Evolutionary conservation across 2,113 vertebrate genomes (phyloP), one percentile per base, ranked within the genome.

Genomic region (Nycticorax nycticorax): DNA sequence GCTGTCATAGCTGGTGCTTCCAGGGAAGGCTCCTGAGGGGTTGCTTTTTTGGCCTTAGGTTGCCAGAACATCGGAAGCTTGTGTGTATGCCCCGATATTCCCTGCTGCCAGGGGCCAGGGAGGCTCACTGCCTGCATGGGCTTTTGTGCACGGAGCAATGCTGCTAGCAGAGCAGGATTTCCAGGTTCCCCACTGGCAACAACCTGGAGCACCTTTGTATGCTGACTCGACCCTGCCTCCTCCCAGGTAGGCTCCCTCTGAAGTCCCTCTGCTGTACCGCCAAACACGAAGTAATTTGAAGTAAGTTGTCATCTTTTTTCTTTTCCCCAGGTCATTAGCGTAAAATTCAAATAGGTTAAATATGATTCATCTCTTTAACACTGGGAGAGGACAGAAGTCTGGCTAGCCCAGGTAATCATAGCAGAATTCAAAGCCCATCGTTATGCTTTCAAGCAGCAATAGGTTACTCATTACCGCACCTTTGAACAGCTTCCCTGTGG

Each of bases 401-500:
- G 84, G 89, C 92, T 95, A 28, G 76, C 86, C 81, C 86, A 81
- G 84, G 95, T 94, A 84, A 75, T 32, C 26, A n/a, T 7, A 75
- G 66, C 62, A 85, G 92, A 90, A 95, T 92, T 94, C 92, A 92
- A 92, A 95, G 91, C 69, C 84, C 66, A 4, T 53, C 6, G 1
- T 57, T 41, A 50, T 66, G 41, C 91, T 96, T 96, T 93, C 89
- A 92, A 82, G 87, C 92, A 93, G 86, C 89, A 64, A 93, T 91
- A 81, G 89, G 72, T 97, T 91, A 95, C 86, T 94, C 94, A 95
- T 94, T 96, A 92, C 83, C 2, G 5, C 4, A 17, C 92, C 96
- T 97, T 96, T 96, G 94, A 96, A 87, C 73, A 83, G 96, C 88
- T 93, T 96, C 92, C 92, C 91, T 48, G 85, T 93, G 93, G 86